Percentiles rank a stretch among this genome's conserved stretches.
phyloP scores from a whole-genome alignment of 2,888 invertebrate genomes.

The Schrankia costaestrigalis region DNA sequence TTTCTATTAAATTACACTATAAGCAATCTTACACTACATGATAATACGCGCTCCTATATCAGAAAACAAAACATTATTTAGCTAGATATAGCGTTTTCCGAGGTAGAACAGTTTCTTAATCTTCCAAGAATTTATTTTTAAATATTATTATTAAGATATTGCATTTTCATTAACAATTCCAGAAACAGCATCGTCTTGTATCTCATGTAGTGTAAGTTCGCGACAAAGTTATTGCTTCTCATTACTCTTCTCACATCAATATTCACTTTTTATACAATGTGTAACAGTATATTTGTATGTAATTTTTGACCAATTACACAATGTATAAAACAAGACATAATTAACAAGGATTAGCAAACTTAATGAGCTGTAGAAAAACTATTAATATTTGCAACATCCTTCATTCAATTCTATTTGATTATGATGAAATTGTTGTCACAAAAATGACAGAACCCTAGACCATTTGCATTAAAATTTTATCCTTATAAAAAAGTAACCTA shows the following conservation, averaged over 20 bases:
- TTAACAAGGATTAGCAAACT: constrained; percentile 25
- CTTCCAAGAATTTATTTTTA: constrained; percentile 19
- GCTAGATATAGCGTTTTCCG: constrained; percentile 27
- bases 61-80: constrained; percentile 19
- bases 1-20: constrained; percentile 15
- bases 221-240: constrained; percentile 35
- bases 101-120: constrained; percentile 32
- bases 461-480: constrained; percentile 17
- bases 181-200: constrained; percentile 8
- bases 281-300: too few species aligned
- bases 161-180: constrained; percentile 15
- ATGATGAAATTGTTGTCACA: too few species aligned
- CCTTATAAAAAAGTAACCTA: constrained; percentile 37
- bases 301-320: too few species aligned
- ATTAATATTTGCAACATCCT: constrained; percentile 4
- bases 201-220: constrained; percentile 36
- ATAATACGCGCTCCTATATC: constrained; percentile 23
- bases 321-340: constrained; percentile 13
- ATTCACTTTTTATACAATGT: too few species aligned
- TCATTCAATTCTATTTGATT: too few species aligned
- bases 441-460: constrained; percentile 14
- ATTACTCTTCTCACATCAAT: constrained; percentile 26
- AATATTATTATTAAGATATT: constrained; percentile 23
- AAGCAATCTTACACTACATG: constrained; percentile 33
- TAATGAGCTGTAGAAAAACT: constrained; percentile 7